Evolutionary conservation across 2,113 vertebrate species (phyloP), one percentile per base, ranked within the genome.

Genomic region (Podarcis muralis): DNA sequence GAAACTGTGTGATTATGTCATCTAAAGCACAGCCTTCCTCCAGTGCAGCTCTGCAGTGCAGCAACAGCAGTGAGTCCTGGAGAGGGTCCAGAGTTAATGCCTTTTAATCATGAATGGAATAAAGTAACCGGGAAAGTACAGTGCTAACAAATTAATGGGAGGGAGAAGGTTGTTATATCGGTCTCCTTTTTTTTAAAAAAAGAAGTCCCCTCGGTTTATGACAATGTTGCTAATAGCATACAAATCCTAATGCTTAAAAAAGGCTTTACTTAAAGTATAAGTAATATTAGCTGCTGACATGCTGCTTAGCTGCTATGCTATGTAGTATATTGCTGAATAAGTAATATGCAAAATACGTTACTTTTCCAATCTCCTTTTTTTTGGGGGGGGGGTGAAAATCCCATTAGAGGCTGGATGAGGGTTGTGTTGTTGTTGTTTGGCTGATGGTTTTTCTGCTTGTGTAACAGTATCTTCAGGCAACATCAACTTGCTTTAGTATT

Each of bases 171-270:
- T 93, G 90, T 91, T 93, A 68, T 62, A 37, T 82, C 84, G 74
- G 59, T 89, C 13, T 15, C 18, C 35, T 18, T 43, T 59, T 25
- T 43, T 43, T 23, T 2, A 35, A 32, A 22, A 32, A 13, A 22
- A 23, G 23, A 75, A 62, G 4, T 9, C 12, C n/a, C 22, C 7
- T 69, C 62, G 48, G 30, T 94, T 94, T 92, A 27, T 88, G 84
- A n/a, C 2, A 0, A 88, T 87, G 87, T 92, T 94, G 86, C 65
- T 94, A 92, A 90, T 83, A 86, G 68, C 81, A 88, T 87, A 88
- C 72, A 94, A 93, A 93, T 93, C 90, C 89, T 77, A 82, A 37
- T 7, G 30, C 84, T 94, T 94, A 81, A 91, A 87, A 94, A 92
- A 92, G 87, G 87, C 88, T 93, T 93, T 92, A 88, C 83, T 85